phyloP scores from a whole-genome alignment of 1,140 invertebrate genomes.

The Drosophila ogumai region DNA sequence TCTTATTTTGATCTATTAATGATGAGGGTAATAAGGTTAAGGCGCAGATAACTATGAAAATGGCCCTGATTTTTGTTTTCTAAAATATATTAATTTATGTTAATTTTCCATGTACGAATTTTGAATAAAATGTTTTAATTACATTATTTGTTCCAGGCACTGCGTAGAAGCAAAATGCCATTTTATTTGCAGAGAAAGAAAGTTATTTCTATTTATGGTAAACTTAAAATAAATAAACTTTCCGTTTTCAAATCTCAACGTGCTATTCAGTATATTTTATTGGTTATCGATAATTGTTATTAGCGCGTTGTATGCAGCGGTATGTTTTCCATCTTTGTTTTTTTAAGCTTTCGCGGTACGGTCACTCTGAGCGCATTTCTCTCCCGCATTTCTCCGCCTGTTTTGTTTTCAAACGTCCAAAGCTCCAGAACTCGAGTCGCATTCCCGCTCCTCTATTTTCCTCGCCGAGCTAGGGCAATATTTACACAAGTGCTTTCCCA shows the following conservation, averaged over 20 bases:
- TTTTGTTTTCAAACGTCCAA: constrained; percentile 15
- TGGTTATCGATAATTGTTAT: neutral
- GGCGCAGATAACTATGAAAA: no score
- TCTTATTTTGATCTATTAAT: no score
- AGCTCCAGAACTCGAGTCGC: constrained; percentile 16
- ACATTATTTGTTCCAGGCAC: no score
- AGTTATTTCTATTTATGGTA: neutral
- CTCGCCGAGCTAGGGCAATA: constrained; percentile 41
- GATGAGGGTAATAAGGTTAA: no score
- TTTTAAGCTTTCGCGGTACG: neutral
- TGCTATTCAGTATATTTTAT: neutral
- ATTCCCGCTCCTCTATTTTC: constrained; percentile 16
- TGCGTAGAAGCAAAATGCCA: neutral
- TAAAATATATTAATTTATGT: no score
- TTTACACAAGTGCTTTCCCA: constrained; percentile 71
- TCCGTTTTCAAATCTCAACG: neutral
- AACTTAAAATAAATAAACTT: neutral
- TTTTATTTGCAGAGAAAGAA: neutral
- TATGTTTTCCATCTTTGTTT: neutral
- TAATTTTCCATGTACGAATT: neutral
- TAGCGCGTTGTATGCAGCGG: neutral
- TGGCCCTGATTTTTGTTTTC: no score
- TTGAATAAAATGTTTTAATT: neutral
- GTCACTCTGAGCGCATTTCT: constrained; percentile 1
- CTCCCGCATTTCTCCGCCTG: constrained; percentile 16